Evolutionary conservation across 2,113 vertebrate genomes (phyloP).

Genomic region (Rhombomys opimus): DNA sequence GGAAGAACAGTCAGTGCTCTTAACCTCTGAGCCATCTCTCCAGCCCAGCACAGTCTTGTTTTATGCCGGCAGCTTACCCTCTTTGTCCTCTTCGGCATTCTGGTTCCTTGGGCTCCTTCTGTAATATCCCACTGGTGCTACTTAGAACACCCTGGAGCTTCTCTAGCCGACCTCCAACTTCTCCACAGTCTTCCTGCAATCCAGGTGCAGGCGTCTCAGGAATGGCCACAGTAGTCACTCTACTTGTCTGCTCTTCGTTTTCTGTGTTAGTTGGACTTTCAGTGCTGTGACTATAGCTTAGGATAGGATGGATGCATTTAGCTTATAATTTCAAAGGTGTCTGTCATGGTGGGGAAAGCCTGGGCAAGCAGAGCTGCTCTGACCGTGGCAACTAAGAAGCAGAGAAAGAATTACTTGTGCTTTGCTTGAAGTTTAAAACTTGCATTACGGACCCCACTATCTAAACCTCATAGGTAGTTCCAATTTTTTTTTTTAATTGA

Average conservation of each 20-base stretch:
- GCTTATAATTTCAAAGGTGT: background rate
- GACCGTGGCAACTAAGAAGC: background rate
- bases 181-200: background rate
- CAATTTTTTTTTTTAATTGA: constrained; percentile 3
- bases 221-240: background rate
- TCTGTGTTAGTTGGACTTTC: background rate
- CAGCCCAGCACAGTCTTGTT: background rate
- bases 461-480: constrained; percentile 40
- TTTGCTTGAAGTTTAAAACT: background rate
- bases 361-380: background rate
- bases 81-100: no score
- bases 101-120: background rate
- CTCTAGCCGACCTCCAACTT: background rate
- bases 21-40: no score
- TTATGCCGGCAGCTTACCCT: no score
- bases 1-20: no score
- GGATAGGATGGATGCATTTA: background rate
- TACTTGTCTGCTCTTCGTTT: background rate
- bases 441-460: background rate
- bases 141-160: background rate
- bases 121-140: background rate
- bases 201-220: background rate
- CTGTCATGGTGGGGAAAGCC: background rate
- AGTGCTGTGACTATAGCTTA: background rate
- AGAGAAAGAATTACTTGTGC: background rate